These are phyloP conservation scores for Petaurus breviceps DNA, from an alignment of 2,113 vertebrate genomes.

Conservation along the genomic window DNA sequence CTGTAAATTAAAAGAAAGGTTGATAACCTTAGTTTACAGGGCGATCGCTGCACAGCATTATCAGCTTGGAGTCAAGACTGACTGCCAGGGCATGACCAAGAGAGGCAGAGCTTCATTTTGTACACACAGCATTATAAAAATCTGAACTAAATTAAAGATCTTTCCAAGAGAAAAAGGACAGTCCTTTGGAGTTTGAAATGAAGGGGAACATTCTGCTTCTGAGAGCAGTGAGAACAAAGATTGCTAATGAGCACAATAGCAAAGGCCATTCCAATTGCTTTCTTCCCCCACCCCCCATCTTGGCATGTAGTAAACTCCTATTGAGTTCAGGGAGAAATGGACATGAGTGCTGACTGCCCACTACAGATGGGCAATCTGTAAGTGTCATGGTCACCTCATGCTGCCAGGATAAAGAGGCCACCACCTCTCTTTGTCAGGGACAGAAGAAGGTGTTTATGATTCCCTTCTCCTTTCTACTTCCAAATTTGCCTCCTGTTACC, in stretches of 20 bases:
- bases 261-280: background rate
- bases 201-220: background rate
- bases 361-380: background rate
- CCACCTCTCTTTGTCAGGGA: background rate
- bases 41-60: background rate
- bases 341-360: background rate
- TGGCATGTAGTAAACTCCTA: background rate
- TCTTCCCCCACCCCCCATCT: background rate
- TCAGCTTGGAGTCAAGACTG: background rate
- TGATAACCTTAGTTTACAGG: background rate
- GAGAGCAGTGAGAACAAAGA: background rate
- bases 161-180: conserved; percentile 33
- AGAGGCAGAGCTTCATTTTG: background rate
- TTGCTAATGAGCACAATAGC: background rate
- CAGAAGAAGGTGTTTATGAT: background rate
- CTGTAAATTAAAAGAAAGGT: background rate
- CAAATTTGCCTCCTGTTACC: background rate
- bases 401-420: background rate
- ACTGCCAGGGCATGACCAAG: background rate
- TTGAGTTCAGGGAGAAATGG: conserved; percentile 1
- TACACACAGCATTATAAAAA: background rate
- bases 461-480: background rate
- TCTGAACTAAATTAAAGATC: conserved; percentile 30
- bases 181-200: conserved; percentile 36
- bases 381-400: conserved; percentile 12